Evolutionary conservation across 1,140 invertebrate genomes (phyloP).

Genomic region (Scaptomyza hsui): DNA sequence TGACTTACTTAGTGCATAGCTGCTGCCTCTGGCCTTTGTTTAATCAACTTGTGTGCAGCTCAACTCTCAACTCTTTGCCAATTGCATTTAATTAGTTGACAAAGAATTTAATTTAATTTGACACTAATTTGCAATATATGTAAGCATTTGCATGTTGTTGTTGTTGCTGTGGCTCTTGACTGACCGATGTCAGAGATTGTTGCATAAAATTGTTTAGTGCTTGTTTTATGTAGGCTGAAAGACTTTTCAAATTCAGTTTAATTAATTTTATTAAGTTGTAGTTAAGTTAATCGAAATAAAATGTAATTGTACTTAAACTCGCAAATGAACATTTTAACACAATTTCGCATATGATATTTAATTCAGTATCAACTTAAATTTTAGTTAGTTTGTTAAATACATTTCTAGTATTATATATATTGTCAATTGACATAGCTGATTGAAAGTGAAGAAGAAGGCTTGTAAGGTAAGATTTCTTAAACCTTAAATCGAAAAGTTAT

Average conservation of each 20-base stretch:
- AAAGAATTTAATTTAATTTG: constrained; percentile 66
- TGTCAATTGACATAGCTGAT: too few relatives aligned
- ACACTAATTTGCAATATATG: constrained; percentile 65
- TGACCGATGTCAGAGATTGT: constrained; percentile 11
- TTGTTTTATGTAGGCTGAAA: too few relatives aligned
- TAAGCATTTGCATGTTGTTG: constrained; percentile 11
- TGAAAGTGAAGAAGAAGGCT: too few relatives aligned
- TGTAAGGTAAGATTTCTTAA: too few relatives aligned
- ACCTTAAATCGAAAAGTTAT: too few relatives aligned
- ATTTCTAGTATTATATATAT: too few relatives aligned
- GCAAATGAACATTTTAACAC: too few relatives aligned
- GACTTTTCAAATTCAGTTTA: not conserved
- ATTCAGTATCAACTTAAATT: too few relatives aligned
- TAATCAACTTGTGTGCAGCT: constrained; percentile 57
- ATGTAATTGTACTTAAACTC: too few relatives aligned
- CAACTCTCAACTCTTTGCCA: not conserved
- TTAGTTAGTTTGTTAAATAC: too few relatives aligned
- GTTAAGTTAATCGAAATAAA: not conserved
- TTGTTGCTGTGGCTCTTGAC: not conserved
- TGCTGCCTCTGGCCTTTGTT: constrained; percentile 50
- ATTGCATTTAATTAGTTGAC: constrained; percentile 66
- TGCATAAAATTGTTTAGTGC: not conserved
- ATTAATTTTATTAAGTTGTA: not conserved
- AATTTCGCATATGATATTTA: too few relatives aligned
- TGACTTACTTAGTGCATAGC: constrained; percentile 60